These are phyloP conservation scores for Eucriotettix oculatus DNA, from an alignment of 2,888 invertebrate species.

Conservation along the genomic window DNA sequence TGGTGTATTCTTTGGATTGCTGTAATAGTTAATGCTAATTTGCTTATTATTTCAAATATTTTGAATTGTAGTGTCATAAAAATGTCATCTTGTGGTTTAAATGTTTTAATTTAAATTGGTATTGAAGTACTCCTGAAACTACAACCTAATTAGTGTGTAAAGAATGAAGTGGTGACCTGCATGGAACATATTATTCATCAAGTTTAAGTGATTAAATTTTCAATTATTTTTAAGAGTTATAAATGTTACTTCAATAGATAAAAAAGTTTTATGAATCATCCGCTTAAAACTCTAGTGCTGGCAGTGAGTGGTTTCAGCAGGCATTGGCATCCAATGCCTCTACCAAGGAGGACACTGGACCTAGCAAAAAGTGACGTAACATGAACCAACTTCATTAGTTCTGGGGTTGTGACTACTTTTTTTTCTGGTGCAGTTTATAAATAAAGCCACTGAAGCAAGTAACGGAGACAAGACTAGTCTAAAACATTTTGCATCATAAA, in stretches of 20 bases:
- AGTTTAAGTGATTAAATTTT: background rate
- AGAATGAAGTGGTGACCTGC: no score
- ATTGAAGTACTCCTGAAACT: no score
- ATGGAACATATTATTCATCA: no score
- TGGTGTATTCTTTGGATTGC: no score
- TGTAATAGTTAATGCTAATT: no score
- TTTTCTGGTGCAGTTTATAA: constrained; percentile 9
- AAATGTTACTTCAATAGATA: background rate
- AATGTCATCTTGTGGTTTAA: no score
- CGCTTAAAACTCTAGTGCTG: background rate
- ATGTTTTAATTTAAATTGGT: no score
- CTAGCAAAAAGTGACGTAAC: background rate
- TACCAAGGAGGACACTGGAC: background rate
- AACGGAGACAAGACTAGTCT: constrained; percentile 6
- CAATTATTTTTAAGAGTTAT: background rate
- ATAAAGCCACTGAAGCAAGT: constrained; percentile 6
- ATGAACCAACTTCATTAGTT: background rate
- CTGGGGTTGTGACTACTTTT: constrained; percentile 2
- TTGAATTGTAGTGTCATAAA: no score
- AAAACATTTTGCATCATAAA: constrained; percentile 10
- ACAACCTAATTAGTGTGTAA: no score
- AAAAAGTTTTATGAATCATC: background rate
- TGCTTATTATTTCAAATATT: no score
- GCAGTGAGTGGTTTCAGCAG: background rate
- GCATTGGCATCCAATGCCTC: background rate